These are phyloP conservation scores for Premnoplex brunnescens DNA, from an alignment of 2,797 vertebrate species.

Conservation along the genomic window DNA sequence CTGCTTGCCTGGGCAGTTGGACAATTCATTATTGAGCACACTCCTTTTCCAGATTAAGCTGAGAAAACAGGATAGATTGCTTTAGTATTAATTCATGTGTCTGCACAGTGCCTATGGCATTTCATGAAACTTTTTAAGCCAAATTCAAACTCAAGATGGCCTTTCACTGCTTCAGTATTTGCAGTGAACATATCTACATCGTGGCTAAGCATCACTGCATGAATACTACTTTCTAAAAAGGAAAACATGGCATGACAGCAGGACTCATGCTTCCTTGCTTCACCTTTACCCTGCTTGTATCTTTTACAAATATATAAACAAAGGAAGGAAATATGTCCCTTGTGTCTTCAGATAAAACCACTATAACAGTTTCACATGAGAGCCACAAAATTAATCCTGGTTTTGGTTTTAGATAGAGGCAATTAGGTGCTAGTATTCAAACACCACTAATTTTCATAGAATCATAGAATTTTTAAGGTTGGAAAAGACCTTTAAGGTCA, in stretches of 20 bases:
- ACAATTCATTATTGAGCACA: constrained; percentile 41
- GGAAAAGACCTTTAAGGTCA: background rate
- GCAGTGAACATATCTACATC: background rate
- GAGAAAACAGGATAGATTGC: background rate
- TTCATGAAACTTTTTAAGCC: background rate
- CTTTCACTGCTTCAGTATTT: background rate
- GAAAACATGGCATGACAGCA: background rate
- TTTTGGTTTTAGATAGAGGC: background rate
- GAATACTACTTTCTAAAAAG: background rate
- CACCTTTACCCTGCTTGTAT: background rate
- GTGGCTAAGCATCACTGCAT: background rate
- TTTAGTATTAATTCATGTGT: background rate
- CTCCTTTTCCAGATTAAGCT: background rate
- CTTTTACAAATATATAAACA: background rate
- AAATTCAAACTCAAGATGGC: background rate
- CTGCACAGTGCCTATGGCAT: background rate
- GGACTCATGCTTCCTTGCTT: background rate
- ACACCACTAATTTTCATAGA: background rate
- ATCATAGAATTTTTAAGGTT: too few relatives aligned
- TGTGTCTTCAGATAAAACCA: background rate
- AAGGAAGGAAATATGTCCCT: background rate
- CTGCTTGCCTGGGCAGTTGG: constrained; percentile 17
- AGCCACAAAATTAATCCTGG: background rate
- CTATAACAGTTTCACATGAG: background rate
- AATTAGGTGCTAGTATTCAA: background rate